Conservation (phyloP, 2,113 vertebrate species). For the Gymnobelideus leadbeateri region DNA sequence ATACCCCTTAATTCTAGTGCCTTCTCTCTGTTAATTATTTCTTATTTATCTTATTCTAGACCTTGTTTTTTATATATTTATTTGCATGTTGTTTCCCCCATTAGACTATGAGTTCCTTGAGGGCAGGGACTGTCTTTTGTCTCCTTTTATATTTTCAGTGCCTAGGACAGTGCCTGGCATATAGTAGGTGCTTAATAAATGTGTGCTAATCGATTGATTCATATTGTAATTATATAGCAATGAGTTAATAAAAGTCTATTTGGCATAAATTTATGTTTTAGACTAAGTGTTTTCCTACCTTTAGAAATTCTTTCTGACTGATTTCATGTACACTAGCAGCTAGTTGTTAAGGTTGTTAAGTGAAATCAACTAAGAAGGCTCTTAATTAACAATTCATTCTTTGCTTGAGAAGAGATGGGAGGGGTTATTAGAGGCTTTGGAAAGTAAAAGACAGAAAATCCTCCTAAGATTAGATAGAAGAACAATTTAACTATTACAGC, state of each 20-base stretch:
- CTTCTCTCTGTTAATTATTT: not conserved
- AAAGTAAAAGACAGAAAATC: not conserved
- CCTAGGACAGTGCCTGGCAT: not conserved
- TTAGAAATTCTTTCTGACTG: not conserved
- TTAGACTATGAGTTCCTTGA: not conserved
- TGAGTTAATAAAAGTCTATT: not conserved
- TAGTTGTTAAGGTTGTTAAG: not conserved
- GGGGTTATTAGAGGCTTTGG: not conserved
- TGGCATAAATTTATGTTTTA: not conserved
- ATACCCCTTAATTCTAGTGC: not conserved
- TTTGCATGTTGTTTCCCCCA: not conserved
- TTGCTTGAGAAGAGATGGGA: not conserved
- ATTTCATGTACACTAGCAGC: not conserved
- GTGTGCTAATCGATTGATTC: not conserved
- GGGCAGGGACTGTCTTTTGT: not conserved
- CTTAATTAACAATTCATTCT: constrained; percentile 1
- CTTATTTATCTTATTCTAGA: not conserved
- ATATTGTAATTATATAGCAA: not conserved
- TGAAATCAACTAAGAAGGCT: not conserved
- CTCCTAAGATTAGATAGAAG: not conserved
- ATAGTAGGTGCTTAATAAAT: not conserved
- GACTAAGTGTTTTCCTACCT: not conserved
- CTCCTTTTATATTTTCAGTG: not conserved
- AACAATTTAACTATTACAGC: not conserved
- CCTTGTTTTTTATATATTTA: not conserved